Base-by-base conservation (phyloP, 2,113 vertebrate genomes). In the Athene noctua region DNA sequence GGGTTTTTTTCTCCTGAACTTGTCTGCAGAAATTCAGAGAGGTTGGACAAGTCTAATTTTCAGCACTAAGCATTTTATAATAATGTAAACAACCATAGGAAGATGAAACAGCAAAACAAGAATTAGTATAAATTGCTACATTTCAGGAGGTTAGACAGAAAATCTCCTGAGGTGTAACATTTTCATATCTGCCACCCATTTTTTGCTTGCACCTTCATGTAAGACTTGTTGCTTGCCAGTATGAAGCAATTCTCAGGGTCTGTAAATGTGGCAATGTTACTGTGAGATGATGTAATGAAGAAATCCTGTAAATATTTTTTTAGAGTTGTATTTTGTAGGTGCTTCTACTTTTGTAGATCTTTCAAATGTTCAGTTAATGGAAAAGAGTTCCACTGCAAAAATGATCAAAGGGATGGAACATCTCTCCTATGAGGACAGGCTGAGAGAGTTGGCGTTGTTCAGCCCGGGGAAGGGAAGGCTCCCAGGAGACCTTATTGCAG, bases 401-500 rank as follows among this genome's bases (percentile, higher is more conserved):
- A 22, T 30, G 1, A 4, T 58, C 34, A 32, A 32, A 70, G 17
- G 40, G 11, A 2, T 62, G 38, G 12, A 86, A 7, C 4, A 9
- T 11, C 18, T 82, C 2, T 73, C 15, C 15, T 54, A 3, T 63
- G 27, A 59, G 14, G 14, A 67, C 17, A 47, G 13, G 6, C 6
- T 73, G 34, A 65, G 36, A 26, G 18, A 62, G 2, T 5, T 34
- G 16, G 20, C 9, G 1, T 52, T 79, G 26, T 47, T 81, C 34
- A 40, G 10, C 9, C 26, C 30, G 8, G 10, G 40, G 29, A 85
- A 54, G 13, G 27, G 13, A 38, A 49, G 11, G 29, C 30, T 49
- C 30, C 4, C 4, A 10, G 10, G n/a, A 36, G 2, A 42, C 0
- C 6, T 42, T 13, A 15, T 1, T 58, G 15, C 4, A 4, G 6